Evolutionary conservation across 2,888 invertebrate genomes (phyloP), one percentile per base, ranked within the genome.

Genomic region (Synanthedon formicaeformis): DNA sequence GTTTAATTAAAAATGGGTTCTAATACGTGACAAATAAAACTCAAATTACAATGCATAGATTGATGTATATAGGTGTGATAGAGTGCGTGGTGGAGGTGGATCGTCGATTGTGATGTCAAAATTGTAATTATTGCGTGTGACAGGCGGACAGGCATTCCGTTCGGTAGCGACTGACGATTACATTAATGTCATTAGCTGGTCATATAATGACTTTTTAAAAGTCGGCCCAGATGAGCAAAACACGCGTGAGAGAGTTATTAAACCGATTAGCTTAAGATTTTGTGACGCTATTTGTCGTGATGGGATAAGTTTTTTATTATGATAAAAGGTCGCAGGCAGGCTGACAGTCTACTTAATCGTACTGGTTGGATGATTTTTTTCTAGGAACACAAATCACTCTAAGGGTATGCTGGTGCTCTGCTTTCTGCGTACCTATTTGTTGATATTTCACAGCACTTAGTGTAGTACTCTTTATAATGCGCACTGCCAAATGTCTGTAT

Each of bases 121-220:
- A 72, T 69, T 68, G 65, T 67, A 68, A 69, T 71, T 64, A 67
- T 65, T 58, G 61, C 62, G 64, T 56, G 66, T 67, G 75, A 73
- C 75, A 71, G 66, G 62, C 67, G 75, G 74, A 76, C 34, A 34
- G 34, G 2, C 34, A 77, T 71, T 71, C 68, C 67, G 69, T 63
- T 69, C 80, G 71, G 81, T 79, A 81, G 82, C 81, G 63, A 69
- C 62, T 66, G 78, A 73, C 75, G 75, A 80, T 77, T 73, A 73
- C 76, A 76, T 75, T 81, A 81, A 78, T 73, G 77, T 75, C 78
- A 78, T 81, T 76, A 81, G 78, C 69, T 70, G 45, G 23, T 16
- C 69, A 69, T 75, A 34, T 34, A 77, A 80, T 80, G 76, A 79
- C 69, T 66, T 71, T 73, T 79, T 70, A 67, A 45, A 73, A 71